phyloP scores from a whole-genome alignment of 1,140 invertebrate genomes.

The Rhynchophorus ferrugineus region DNA sequence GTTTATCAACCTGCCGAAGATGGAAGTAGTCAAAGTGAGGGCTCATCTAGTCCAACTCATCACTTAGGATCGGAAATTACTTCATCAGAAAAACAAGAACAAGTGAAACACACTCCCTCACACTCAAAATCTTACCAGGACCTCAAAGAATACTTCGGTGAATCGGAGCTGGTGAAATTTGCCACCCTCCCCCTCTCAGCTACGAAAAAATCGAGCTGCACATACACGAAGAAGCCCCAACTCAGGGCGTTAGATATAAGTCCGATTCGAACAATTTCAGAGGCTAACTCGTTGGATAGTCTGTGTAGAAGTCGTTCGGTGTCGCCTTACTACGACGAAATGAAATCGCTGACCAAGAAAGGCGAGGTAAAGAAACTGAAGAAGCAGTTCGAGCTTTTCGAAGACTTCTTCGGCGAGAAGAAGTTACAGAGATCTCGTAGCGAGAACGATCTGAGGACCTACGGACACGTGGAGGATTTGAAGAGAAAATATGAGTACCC shows the following conservation, averaged over 20 bases:
- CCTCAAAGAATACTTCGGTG: constrained; percentile 71
- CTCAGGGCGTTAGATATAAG: constrained; percentile 31
- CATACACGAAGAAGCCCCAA: constrained; percentile 26
- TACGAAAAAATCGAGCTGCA: constrained; percentile 29
- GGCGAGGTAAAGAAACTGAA: constrained; percentile 68
- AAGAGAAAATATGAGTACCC: constrained; percentile 52
- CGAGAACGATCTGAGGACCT: constrained; percentile 63
- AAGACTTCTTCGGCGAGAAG: constrained; percentile 32
- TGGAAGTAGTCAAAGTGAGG: constrained; percentile 10
- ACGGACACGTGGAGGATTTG: constrained; percentile 49
- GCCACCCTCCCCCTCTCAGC: constrained; percentile 36
- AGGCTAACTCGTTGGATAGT: constrained; percentile 53
- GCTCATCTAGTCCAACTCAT: constrained; percentile 2
- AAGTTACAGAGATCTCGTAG: constrained; percentile 53
- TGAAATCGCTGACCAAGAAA: constrained; percentile 58
- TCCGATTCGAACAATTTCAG: constrained; percentile 28
- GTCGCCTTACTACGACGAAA: constrained; percentile 63
- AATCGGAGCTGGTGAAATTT: constrained; percentile 45
- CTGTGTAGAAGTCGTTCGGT: constrained; percentile 55
- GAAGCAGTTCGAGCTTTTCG: constrained; percentile 61
- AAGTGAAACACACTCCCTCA: constrained; percentile 33
- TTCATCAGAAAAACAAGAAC: background rate
- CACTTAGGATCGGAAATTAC: too few species aligned
- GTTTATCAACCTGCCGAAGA: constrained; percentile 49
- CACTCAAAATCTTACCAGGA: constrained; percentile 64